phyloP scores from a whole-genome alignment of 2,113 vertebrate genomes.

The Anthoscopus minutus region DNA sequence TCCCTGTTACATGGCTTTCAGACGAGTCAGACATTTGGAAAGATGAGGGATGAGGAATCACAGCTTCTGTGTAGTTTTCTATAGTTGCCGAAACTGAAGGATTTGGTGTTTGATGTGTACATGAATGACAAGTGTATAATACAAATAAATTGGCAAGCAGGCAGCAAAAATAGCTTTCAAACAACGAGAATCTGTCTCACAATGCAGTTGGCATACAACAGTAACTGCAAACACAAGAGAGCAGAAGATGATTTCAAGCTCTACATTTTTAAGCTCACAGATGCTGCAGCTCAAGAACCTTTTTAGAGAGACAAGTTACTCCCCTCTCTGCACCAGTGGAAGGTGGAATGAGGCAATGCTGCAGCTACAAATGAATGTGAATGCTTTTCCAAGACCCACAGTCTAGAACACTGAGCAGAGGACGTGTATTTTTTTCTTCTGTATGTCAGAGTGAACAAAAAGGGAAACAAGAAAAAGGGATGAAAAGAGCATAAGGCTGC shows the following conservation, averaged over 20 bases:
- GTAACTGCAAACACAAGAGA: not conserved
- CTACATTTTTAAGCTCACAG: not conserved
- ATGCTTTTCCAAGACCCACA: not conserved
- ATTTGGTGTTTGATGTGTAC: not conserved
- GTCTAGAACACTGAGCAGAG: not conserved
- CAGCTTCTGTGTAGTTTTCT: not conserved
- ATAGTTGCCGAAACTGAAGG: not conserved
- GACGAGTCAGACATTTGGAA: not conserved
- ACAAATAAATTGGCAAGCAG: not conserved
- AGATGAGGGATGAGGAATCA: not conserved
- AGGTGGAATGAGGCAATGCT: not conserved
- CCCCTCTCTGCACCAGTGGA: not conserved
- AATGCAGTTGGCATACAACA: not conserved
- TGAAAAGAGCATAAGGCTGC: not conserved
- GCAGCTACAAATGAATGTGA: not conserved
- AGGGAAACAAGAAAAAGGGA: not conserved
- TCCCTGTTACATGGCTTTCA: not conserved
- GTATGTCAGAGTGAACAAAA: not conserved
- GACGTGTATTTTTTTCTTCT: not conserved
- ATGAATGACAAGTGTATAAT: fast-evolving
- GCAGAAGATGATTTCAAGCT: not conserved
- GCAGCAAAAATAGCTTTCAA: not conserved
- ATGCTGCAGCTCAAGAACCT: not conserved
- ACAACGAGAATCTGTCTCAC: not conserved
- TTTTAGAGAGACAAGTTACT: not conserved